phyloP scores from a whole-genome alignment of 2,797 vertebrate species.

The Adelosebastes latens region DNA sequence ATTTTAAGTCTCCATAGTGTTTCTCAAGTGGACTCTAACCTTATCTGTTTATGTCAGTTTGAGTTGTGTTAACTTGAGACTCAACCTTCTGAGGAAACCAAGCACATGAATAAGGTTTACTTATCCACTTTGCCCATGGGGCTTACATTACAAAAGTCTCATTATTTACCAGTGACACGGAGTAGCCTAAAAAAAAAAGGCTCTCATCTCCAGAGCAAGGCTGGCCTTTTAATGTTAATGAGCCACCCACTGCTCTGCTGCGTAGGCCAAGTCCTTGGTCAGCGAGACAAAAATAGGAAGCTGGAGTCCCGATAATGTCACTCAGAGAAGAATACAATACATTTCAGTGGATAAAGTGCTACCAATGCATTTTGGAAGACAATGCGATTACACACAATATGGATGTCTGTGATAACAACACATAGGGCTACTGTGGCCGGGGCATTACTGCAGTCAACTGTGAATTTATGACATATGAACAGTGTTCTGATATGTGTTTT shows the following conservation, averaged over 20 bases:
- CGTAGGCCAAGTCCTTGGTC: slow-evolving; percentile 54
- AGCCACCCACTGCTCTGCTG: slow-evolving; percentile 44
- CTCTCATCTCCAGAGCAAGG: slow-evolving; percentile 34
- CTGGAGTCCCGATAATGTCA: slow-evolving; percentile 64
- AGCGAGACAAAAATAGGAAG: slow-evolving; percentile 66
- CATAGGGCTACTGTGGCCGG: neutral
- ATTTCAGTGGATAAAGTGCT: slow-evolving; percentile 43
- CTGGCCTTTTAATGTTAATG: slow-evolving; percentile 69
- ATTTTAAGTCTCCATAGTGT: neutral
- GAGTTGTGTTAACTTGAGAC: slow-evolving; percentile 15
- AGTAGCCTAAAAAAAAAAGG: slow-evolving; percentile 19
- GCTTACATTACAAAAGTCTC: slow-evolving; percentile 44
- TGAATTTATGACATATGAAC: neutral
- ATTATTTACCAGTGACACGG: slow-evolving; percentile 65
- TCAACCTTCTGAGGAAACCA: slow-evolving; percentile 15
- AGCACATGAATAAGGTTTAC: slow-evolving; percentile 24
- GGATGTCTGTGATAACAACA: slow-evolving; percentile 33
- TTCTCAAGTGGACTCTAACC: neutral
- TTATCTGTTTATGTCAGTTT: neutral
- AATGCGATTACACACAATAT: slow-evolving; percentile 11
- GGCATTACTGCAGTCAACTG: neutral
- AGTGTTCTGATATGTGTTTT: neutral
- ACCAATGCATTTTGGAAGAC: slow-evolving; percentile 23
- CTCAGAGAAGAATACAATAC: slow-evolving; percentile 55
- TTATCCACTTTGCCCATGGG: slow-evolving; percentile 43